phyloP scores from a whole-genome alignment of 2,113 vertebrate genomes.

The Psilopogon haemacephalus region DNA sequence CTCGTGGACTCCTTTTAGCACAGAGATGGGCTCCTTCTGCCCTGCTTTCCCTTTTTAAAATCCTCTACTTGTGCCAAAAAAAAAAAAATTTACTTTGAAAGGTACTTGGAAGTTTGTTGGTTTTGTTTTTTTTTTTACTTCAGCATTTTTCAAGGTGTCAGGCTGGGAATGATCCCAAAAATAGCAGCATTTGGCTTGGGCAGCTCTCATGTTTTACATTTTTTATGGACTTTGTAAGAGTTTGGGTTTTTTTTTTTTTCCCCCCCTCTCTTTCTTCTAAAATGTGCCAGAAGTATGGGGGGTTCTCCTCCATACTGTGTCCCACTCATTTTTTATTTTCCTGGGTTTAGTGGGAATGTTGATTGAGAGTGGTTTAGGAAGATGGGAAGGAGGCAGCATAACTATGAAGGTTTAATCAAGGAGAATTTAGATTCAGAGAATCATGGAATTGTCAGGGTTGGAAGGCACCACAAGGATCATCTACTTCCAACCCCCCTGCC shows the following conservation, averaged over 20 bases:
- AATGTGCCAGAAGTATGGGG: constrained; percentile 20
- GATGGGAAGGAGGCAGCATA: neutral
- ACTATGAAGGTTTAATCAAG: neutral
- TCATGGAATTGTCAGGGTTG: no score
- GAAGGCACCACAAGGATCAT: no score
- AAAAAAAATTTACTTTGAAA: constrained; percentile 42
- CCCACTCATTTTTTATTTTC: neutral
- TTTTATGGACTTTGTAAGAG: constrained; percentile 52
- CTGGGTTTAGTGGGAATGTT: neutral
- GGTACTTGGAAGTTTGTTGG: constrained; percentile 54
- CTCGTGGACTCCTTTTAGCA: neutral
- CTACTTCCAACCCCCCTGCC: no score
- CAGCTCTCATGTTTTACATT: constrained; percentile 61
- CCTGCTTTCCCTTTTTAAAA: neutral
- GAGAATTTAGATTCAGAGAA: neutral
- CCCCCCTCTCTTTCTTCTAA: constrained; percentile 40
- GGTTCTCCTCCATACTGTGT: neutral
- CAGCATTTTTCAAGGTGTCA: constrained; percentile 63
- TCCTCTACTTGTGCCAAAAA: constrained; percentile 16
- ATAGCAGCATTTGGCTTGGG: constrained; percentile 63
- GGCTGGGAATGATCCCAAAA: constrained; percentile 67
- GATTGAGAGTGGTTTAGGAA: neutral
- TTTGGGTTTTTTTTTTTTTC: neutral
- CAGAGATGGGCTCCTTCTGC: neutral
- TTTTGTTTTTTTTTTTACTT: constrained; percentile 43